Evolutionary conservation across 37 sponge, comb jelly and placozoan species (phyloP), one percentile per base, ranked within the genome.

Genomic region (Ianthella basta): DNA sequence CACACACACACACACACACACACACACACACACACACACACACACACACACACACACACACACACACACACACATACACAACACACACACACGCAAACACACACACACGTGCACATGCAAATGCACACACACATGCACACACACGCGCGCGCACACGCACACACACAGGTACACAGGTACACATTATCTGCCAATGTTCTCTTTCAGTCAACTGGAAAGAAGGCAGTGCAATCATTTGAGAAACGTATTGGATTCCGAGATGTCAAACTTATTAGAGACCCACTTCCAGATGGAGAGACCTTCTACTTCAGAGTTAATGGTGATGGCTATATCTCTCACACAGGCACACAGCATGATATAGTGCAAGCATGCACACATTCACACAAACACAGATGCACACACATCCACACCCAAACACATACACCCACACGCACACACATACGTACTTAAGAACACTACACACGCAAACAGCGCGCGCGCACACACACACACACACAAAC

Each of bases 251-350:
- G 97, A 1, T 96, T 91, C 55, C 83, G 97, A 57, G 81, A 85
- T 32, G 66, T 96, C 53, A 84, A 96, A 38, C 83, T 96, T 8
- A 79, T 93, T 15, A 92, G 94, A 72, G 96, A 89, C 23, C 74
- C 77, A 60, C 74, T 77, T 10, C 79, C 82, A 41, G 84, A 89
- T 30, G 94, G 94, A 0, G 80, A 88, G 21, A 89, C 90, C 33
- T 95, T 95, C 70, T 95, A 95, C 66, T 91, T 95, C 60, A 89
- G 66, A 36, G 79, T 95, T 59, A 90, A 82, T 54, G 90, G 90
- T 85, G 44, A 61, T 61, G 27, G 16, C 63, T 14, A 4, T 25
- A 10, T 61, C 25, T 61, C 27, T 13, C 27, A 25, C 13, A 10
- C 25, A 61, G 4, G 8, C 27, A 25, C 63, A 61, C 63, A 23